Conservation (phyloP, 2,888 invertebrate genomes). For the Calephelis perditalis region DNA sequence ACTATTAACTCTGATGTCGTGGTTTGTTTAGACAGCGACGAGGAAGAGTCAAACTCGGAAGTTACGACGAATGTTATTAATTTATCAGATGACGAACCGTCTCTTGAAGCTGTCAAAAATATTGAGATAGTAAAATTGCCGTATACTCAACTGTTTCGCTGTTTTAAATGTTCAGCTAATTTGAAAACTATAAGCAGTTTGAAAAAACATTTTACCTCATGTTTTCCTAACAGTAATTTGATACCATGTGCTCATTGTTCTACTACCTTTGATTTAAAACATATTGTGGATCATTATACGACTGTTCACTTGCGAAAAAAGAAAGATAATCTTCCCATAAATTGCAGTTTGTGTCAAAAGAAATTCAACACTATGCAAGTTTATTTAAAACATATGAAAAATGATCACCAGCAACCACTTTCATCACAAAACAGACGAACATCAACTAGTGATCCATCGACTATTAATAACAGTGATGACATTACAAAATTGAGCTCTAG, state of each 20-base stretch:
- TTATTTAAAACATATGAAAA: conserved; percentile 38
- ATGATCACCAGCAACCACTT: conserved; percentile 30
- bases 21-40: conserved; percentile 55
- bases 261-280: conserved; percentile 23
- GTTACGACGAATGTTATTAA: conserved; percentile 34
- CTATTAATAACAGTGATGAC: neutral
- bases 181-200: conserved; percentile 36
- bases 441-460: neutral
- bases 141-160: conserved; percentile 36
- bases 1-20: conserved; percentile 8
- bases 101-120: neutral
- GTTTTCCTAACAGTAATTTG: conserved; percentile 21
- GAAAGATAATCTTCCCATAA: conserved; percentile 17
- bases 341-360: conserved; percentile 39
- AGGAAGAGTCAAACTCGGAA: conserved; percentile 39
- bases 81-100: conserved; percentile 37
- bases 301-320: conserved; percentile 22
- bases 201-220: conserved; percentile 40
- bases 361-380: conserved; percentile 23
- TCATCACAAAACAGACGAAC: neutral
- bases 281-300: conserved; percentile 42
- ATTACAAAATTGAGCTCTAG: neutral
- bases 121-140: conserved; percentile 18
- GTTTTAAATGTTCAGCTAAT: conserved; percentile 40
- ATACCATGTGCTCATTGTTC: conserved; percentile 36